Base-by-base conservation (phyloP, 2,113 vertebrate species). In the Elephas maximus region DNA sequence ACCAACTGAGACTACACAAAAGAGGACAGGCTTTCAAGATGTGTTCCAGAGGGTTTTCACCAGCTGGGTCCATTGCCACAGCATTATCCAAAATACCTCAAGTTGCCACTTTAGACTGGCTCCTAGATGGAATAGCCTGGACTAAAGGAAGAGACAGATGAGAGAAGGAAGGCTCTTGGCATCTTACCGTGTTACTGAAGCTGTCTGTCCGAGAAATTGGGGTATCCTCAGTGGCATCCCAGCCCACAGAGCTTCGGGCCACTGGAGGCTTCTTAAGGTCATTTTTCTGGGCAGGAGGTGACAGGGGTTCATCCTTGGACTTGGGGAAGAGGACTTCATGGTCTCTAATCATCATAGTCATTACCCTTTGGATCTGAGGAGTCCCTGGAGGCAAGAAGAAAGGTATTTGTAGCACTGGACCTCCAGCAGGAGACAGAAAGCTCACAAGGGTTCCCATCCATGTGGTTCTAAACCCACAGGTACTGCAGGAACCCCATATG, bases 331-430 rank as follows among this genome's bases (percentile, higher is more conserved):
- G 98, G 51, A 98, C 93, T 84, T 99, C 98, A 0, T 99, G 99
- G 92, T 99, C 99, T 41, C 99, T 99, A 98, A 99, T 99, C 99
- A 99, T 99, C 97, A 99, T 99, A 0, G 99, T 99, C 99, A 99
- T 99, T 98, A 99, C 99, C 93, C 99, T 99, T 98, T 99, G 99
- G 96, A 99, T 99, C 98, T 99, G 99, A 67, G 99, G 99, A 0
- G 99, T 99, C 15, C 99, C 99, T 99, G 99, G 44, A 92, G 82
- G 23, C 94, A 57, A 1, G 23, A 83, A 95, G 79, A 79, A 63
- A 95, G 33, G 71, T 9, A 67, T 79, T 2, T 84, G 10, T n/a
- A 21, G 15, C 67, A 28, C 24, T 77, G 71, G 23, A n/a, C 14
- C 14, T 17, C 1, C 0, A 21, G 33, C 3, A 24, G n/a, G n/a